Base-by-base conservation (phyloP, 1,140 invertebrate genomes). In the Macrobrachium nipponense region DNA sequence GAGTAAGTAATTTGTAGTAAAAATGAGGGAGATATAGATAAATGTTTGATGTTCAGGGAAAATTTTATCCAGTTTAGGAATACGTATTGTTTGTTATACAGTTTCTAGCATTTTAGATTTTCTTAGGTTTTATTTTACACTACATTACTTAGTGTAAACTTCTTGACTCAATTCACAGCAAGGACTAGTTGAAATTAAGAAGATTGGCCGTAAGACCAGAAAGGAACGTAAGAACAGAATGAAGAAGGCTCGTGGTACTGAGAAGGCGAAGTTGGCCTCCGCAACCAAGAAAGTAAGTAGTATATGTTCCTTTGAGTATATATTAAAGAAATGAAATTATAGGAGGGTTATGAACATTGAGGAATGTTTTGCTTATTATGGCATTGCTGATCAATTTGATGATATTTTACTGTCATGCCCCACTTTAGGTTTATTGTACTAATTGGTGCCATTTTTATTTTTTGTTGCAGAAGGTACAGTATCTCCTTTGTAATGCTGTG, bases 201-300 rank as follows among this genome's bases (percentile, higher is more conserved):
- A 95, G 91, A 95, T 95, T 89, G 98, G 96, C 70, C 94, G 98
- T 90, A 99, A 99, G 94, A 98, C 99, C 92, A 95, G 98, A 89
- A 99, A 99, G 93, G 98, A 99, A 94, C 95, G 97, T 89, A 99
- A 99, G 94, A 99, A 99, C 95, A 97, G 98, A 92, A 98, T 99
- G 96, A 99, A 99, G 96, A 99, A 99, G 93, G 98, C 99, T 77
- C 94, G 98, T 90, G 99, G 99, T 91, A 99, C 97, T 86, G 98
- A 98, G 92, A 99, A 99, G 93, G 95, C 95, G 89, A 99, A n/a
- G 94, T 97, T 99, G 90, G 98, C 97, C 91, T 94, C 96, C 90
- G 95, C n/a, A 81, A 93, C 91, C 89, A 99, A 99, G 93, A 98
- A 98, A 95, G 93, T 94, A 91, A 84, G 20, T 43, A 15, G 7